Evolutionary conservation across 2,113 vertebrate genomes (phyloP), one percentile per base, ranked within the genome.

Genomic region (Plecturocebus donacophilus): DNA sequence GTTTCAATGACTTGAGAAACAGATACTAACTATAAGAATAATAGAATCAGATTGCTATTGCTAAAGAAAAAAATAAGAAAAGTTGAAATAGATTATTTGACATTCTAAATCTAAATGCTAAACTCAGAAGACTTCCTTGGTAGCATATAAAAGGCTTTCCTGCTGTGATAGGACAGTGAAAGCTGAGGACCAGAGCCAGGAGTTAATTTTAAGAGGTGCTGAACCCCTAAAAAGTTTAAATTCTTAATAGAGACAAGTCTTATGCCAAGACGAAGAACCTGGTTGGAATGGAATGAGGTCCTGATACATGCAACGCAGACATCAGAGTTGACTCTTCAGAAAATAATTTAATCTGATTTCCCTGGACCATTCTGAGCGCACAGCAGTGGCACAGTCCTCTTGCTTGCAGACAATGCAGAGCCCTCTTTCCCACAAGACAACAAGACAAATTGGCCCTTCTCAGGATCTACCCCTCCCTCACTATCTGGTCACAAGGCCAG

Each of bases 241-340:
- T 17, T 76, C 3, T 38, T 42, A 38, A 38, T 45, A 19, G 4
- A 61, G 6, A 9, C 25, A 35, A 2, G 0, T 82, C 25, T 40
- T 52, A 12, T 6, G 13, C n/a, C 27, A 61, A 75, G 10, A 8
- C 42, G 17, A 85, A 42, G 11, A 27, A 3, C 19, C 19, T 84
- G 20, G 17, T 38, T 52, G 3, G 20, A 32, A 47, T 20, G 21
- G 40, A 45, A 71, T 10, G 12, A 0, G 8, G 17, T 32, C 13
- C 49, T 77, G 52, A 70, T 16, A 40, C 11, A 61, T 5, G 6
- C 9, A 5, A 52, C 68, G 14, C 10, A 86, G 52, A 49, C 1
- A 38, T 32, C 47, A 38, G 27, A 8, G 8, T 17, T 9, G 6
- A 70, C 30, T 47, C 40, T 42, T 8, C 8, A 61, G 30, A 61